Base-by-base conservation (phyloP, 1,140 invertebrate genomes). In the Brachionus plicatilis region DNA sequence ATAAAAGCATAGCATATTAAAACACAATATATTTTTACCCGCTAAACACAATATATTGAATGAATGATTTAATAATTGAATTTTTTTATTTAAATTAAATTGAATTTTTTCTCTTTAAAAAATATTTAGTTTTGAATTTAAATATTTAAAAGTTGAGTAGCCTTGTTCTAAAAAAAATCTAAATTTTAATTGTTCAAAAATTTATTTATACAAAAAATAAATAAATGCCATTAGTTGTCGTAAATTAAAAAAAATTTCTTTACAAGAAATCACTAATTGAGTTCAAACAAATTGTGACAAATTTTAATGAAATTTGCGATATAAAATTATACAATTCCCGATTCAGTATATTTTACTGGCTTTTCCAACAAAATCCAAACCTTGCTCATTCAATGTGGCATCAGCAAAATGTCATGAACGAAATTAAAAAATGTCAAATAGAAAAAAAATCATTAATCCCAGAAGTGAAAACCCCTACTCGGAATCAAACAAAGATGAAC, bases 381-480 rank as follows among this genome's bases (percentile, higher is more conserved):
- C 47, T 76, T 14, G 72, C 72, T 50, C 41, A 50, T 29, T 12
- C 24, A 20, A 50, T 76, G 20, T 76, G 72, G 72, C 72, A 76
- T 76, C 72, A 76, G 29, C 72, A 76, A 37, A 76, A 76, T 50
- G 33, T 76, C 14, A 50, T 76, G 72, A 76, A 76, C 27, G 72
- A 76, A 27, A 50, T 76, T 5, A 50, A 47, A 76, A 50, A 50
- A 50, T 27, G 7, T 27, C 43, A 20, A 37, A 70, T 33, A 6
- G 37, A 70, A 70, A 12, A 9, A 50, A 27, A 76, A 47, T 0
- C 43, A 14, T 0, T 33, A 8, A 27, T 17, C 6, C 43, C 43
- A 12, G 20, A 76, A 76, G 72, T 50, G 27, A 50, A 47, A 29
- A 76, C 72, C 9, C 72, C 72, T 12, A n/a, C 47, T 50, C 43